Evolutionary conservation across 1,140 invertebrate species (phyloP), one percentile per base, ranked within the genome.

Genomic region (Trichonephila clavata): DNA sequence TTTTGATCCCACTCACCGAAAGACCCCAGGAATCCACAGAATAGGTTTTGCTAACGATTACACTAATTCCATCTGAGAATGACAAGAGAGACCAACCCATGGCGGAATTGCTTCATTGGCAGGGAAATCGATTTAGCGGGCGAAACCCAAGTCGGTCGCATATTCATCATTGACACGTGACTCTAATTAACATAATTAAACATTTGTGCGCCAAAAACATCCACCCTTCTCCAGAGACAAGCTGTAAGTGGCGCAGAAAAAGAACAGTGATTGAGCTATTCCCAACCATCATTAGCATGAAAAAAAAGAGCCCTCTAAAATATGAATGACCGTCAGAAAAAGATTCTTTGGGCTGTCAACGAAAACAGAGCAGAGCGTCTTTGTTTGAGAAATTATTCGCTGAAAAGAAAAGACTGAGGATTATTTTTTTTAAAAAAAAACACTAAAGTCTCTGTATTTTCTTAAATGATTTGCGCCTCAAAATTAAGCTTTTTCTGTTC

Each of bases 101-200:
- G 50, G 50, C 50, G 63, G n/a, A n/a, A 65, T 65, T 65, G 63
- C 63, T 65, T 80, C 77, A 80, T 80, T 43, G 20, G 24, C 59
- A 7, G n/a, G 59, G 5, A 61, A 86, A 71, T 71, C 59, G 50
- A 61, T 63, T 57, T 7, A 39, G 13, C 24, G 81, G 81, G 13
- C n/a, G 57, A 59, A 20, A 63, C 43, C n/a, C 80, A 18, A 43
- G 16, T 18, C 57, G 24, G 61, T 50, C 24, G 32, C 87, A 89
- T 39, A 39, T 89, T 89, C 60, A 89, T 89, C 87, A 89, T 32
- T 16, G 21, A n/a, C 87, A 89, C 87, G 87, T 89, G 87, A 89
- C 87, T 20, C 32, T 77, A 89, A 89, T 89, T 89, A 89, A 71
- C 87, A 89, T 89, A 89, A 89, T 89, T 89, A 89, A 89, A 71